Percentiles rank a stretch among this genome's conserved stretches.
phyloP scores from a whole-genome alignment of 2,888 invertebrate species.

The Alviniconcha strummeri region DNA sequence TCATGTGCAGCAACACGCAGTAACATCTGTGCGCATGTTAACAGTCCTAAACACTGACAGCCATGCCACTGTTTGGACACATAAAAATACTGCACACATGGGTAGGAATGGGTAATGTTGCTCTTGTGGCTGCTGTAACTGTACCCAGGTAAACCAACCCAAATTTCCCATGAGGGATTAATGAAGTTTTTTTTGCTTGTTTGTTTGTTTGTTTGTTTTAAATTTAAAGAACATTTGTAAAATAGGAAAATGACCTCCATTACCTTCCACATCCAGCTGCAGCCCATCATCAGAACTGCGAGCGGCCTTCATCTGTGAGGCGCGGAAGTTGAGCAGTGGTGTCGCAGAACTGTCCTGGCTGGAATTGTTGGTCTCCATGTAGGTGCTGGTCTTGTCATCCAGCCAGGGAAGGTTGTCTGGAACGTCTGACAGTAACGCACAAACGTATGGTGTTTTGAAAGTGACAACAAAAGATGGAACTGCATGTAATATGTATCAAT shows the following conservation, averaged over 20 bases:
- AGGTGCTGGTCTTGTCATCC: slow-evolving; percentile 47
- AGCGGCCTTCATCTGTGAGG: slow-evolving; percentile 56
- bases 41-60: too few relatives aligned
- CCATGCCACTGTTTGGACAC: too few relatives aligned
- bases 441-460: neutral
- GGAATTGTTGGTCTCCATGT: slow-evolving; percentile 65
- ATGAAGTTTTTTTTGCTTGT: too few relatives aligned
- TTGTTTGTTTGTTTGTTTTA: too few relatives aligned
- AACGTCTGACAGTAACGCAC: neutral
- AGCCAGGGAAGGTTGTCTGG: neutral
- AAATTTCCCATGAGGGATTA: too few relatives aligned
- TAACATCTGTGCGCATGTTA: too few relatives aligned
- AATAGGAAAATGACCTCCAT: neutral
- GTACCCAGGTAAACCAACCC: too few relatives aligned
- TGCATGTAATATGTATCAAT: neutral
- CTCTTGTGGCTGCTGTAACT: too few relatives aligned
- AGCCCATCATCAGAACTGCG: slow-evolving; percentile 46
- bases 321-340: slow-evolving; percentile 54
- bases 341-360: slow-evolving; percentile 68
- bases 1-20: too few relatives aligned
- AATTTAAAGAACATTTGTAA: neutral
- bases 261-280: slow-evolving; percentile 46
- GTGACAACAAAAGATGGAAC: neutral
- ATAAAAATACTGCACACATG: too few relatives aligned
- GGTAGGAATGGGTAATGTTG: too few relatives aligned